Evolutionary conservation across 2,888 invertebrate genomes (phyloP), one percentile per base, ranked within the genome.

Genomic region (Pristionchus mayeri): DNA sequence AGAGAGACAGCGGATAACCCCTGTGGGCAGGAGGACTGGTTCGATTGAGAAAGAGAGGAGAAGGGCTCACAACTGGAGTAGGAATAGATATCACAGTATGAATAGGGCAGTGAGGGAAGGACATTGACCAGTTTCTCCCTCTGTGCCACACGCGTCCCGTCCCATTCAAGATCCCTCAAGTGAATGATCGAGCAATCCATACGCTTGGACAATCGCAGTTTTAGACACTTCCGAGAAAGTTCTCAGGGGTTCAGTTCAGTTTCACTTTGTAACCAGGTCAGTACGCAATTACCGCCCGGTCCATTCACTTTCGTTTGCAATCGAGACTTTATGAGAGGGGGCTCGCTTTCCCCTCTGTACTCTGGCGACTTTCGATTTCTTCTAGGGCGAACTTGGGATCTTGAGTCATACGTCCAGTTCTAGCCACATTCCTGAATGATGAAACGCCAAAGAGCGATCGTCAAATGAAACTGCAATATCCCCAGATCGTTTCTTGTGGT

Each of bases 71-170:
- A 71, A 71, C 71, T 71, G 71, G 71, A 71, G 71, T 71, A 40
- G 63, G 71, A 24, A 71, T 71, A 71, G 71, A 78, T 78, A 78
- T 78, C 76, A 78, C 76, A 76, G 44, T 48, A 50, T 78, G 76
- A 78, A 78, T 78, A 50, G 76, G 48, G 50, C 48, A 52, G 76
- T 30, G 76, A 24, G 50, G 50, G 34, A 34, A 50, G n/a, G 34
- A 63, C 63, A 63, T 0, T 63, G 63, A 63, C 75, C 75, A 44
- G 40, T 30, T 21, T 71, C 40, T 34, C n/a, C 44, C 75, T 50
- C n/a, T n/a, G n/a, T 78, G 76, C 50, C 76, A 48, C 6, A 13
- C 0, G n/a, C 67, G 2, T 18, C 18, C 34, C 11, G 3, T 18
- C 30, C 76, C 21, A 78, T 78, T 71, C 71, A 71, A 71, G 40